Conservation (phyloP, 2,797 vertebrate species). For the Eidolon dupreanum region DNA sequence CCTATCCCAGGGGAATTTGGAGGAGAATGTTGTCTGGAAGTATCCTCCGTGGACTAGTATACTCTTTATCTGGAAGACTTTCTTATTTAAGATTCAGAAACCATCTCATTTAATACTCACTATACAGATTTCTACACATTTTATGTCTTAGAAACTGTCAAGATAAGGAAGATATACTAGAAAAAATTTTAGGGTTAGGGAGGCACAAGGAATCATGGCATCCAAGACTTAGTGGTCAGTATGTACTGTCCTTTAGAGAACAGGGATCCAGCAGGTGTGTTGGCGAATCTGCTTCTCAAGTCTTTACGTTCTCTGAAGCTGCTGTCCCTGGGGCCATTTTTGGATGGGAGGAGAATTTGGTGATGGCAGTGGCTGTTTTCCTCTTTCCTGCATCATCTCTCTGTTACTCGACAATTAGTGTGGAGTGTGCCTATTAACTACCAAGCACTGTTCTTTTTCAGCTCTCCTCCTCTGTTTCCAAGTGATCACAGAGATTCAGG, state of each 20-base stretch:
- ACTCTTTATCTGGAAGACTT: neutral
- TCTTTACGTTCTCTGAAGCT: neutral
- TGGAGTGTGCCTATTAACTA: fast-evolving
- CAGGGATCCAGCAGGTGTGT: neutral
- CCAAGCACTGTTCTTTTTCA: neutral
- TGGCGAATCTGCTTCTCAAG: neutral
- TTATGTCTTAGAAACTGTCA: neutral
- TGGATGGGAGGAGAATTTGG: neutral
- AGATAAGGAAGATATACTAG: neutral
- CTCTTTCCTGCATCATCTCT: neutral
- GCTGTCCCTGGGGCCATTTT: neutral
- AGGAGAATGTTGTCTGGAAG: neutral
- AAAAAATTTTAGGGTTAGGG: neutral
- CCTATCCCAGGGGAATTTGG: neutral
- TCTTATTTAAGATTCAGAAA: neutral
- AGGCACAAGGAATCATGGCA: neutral
- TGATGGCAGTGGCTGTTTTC: neutral
- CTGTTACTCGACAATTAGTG: neutral
- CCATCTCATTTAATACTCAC: neutral
- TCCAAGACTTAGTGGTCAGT: neutral
- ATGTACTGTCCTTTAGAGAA: neutral
- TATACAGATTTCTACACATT: neutral
- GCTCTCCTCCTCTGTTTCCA: neutral
- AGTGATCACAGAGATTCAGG: neutral
- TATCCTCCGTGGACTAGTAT: neutral